Percentiles rank a stretch among this genome's conserved stretches.
Evolutionary conservation across 2,888 invertebrate genomes (phyloP).

Genomic region (Noctua janthina): DNA sequence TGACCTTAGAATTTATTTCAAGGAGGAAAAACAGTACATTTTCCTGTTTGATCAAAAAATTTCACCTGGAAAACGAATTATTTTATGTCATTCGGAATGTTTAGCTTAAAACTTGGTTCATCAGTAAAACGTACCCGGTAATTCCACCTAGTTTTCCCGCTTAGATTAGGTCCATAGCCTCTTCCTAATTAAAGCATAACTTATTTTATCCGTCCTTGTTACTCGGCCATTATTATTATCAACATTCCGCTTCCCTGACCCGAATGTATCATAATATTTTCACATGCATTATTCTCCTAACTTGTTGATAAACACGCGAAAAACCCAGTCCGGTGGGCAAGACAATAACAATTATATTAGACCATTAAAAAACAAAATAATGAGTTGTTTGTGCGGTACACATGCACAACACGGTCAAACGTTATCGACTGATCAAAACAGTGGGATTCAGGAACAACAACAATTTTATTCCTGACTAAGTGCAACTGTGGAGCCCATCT

Average conservation of each 20-base stretch:
- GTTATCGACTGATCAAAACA: slow-evolving; percentile 12
- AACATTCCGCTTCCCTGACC: not conserved
- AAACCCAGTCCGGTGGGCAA: slow-evolving; percentile 33
- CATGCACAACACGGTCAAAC: slow-evolving; percentile 21
- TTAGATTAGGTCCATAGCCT: not conserved
- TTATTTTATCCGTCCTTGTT: not conserved
- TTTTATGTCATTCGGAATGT: not conserved
- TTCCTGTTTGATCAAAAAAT: slow-evolving; percentile 22
- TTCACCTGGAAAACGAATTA: not conserved
- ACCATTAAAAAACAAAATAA: slow-evolving; percentile 23
- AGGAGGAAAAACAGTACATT: slow-evolving; percentile 7
- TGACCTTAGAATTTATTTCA: not conserved
- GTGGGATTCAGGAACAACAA: not conserved
- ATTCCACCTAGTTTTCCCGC: not conserved
- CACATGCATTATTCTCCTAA: slow-evolving; percentile 1
- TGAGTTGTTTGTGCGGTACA: slow-evolving; percentile 28
- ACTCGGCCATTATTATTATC: not conserved
- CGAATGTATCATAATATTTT: slow-evolving; percentile 33
- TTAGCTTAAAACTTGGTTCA: not conserved
- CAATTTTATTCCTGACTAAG: not conserved
- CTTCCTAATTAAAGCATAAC: not conserved
- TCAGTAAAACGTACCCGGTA: not conserved
- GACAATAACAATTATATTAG: slow-evolving; percentile 14
- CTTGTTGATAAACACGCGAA: slow-evolving; percentile 32
- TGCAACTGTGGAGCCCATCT: not conserved